These are phyloP conservation scores for Agriotes lineatus DNA, from an alignment of 2,888 invertebrate species.

Conservation along the genomic window DNA sequence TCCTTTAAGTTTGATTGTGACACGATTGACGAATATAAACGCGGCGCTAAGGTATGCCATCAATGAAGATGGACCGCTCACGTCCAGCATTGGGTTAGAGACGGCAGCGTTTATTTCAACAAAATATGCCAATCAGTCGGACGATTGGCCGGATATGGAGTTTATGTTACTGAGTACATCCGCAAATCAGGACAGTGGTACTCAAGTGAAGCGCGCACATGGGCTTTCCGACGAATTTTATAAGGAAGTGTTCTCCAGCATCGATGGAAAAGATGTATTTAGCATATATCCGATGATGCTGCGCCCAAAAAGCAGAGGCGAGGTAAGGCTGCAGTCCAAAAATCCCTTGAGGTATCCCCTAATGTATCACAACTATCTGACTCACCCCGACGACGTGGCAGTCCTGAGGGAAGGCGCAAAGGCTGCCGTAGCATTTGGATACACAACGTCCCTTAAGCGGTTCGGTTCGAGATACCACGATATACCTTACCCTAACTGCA, in stretches of 20 bases:
- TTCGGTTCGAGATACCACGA: constrained; percentile 84
- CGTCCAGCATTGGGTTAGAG: constrained; percentile 89
- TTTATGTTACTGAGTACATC: constrained; percentile 90
- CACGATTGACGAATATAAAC: constrained; percentile 84
- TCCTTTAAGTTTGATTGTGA: constrained; percentile 84
- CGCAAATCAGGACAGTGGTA: constrained; percentile 87
- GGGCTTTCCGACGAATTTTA: constrained; percentile 86
- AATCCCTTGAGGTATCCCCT: constrained; percentile 84
- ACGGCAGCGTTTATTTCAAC: constrained; percentile 90
- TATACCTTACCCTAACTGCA: constrained; percentile 84
- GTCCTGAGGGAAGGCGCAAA: constrained; percentile 89
- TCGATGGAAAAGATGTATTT: constrained; percentile 82
- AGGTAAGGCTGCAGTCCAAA: constrained; percentile 73
- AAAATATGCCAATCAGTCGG: constrained; percentile 86
- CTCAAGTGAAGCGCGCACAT: constrained; percentile 80
- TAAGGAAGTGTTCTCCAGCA: constrained; percentile 78
- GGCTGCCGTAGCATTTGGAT: constrained; percentile 83
- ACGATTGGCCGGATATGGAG: constrained; percentile 94
- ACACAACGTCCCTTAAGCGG: constrained; percentile 82
- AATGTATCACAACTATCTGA: constrained; percentile 92
- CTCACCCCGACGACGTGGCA: constrained; percentile 86
- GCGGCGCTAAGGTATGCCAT: constrained; percentile 86
- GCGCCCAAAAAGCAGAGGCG: constrained; percentile 88
- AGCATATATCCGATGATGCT: constrained; percentile 91
- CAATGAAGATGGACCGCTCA: constrained; percentile 88